phyloP scores from a whole-genome alignment of 1,140 invertebrate genomes.

The Caenorhabditis elegans region WBcel235 BX284604.4:10002501-10003000 shows the following conservation, averaged over 20 bases:
- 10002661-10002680: slow-evolving; percentile 47
- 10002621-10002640: background rate
- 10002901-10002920: background rate
- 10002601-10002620: background rate
- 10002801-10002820: slow-evolving; percentile 21
- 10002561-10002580: slow-evolving; percentile 46
- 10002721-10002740: slow-evolving; percentile 31
- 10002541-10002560: slow-evolving; percentile 35
- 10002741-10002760: slow-evolving; percentile 25
- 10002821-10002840: slow-evolving; percentile 37
- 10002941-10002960: slow-evolving; percentile 68
- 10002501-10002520: slow-evolving; percentile 30
- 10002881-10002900: background rate
- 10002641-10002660: slow-evolving; percentile 40
- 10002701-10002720: slow-evolving; percentile 35
- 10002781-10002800: slow-evolving; percentile 38
- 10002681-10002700: slow-evolving; percentile 34
- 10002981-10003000: slow-evolving; percentile 77
- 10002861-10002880: background rate
- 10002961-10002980: slow-evolving; percentile 40
- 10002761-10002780: slow-evolving; percentile 24
- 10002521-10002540: slow-evolving; percentile 31
- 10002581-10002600: slow-evolving; percentile 45
- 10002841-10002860: background rate
- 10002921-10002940: slow-evolving; percentile 25